Conservation (phyloP, 2,797 vertebrate genomes). For the Diceros bicornis region DNA sequence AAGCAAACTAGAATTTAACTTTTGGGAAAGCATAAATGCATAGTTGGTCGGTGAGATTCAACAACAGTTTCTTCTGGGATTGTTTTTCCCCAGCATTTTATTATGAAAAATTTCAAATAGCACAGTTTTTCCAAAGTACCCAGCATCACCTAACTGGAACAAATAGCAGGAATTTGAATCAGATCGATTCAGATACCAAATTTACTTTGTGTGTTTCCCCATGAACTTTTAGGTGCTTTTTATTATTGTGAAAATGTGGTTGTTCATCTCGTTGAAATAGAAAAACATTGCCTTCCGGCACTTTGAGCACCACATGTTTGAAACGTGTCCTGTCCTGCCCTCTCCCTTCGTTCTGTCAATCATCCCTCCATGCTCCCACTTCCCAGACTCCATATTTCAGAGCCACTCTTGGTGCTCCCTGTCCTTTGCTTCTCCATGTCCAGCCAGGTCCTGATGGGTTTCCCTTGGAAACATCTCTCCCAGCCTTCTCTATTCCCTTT, state of each 20-base stretch:
- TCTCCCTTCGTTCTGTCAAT: neutral
- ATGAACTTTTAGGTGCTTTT: constrained; percentile 23
- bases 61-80: constrained; percentile 1
- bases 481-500: neutral
- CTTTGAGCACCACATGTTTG: neutral
- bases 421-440: constrained; percentile 26
- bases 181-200: neutral
- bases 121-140: neutral
- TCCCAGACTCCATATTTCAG: neutral
- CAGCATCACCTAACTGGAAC: neutral
- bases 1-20: constrained; percentile 12
- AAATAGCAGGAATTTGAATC: neutral
- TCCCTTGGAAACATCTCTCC: neutral
- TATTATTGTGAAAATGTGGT: neutral
- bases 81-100: neutral
- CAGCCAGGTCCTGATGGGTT: neutral
- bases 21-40: neutral
- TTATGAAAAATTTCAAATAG: constrained; percentile 14
- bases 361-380: neutral
- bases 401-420: neutral
- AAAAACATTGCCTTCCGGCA: neutral
- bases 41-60: constrained; percentile 20
- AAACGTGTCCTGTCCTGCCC: neutral
- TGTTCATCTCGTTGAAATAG: constrained; percentile 1
- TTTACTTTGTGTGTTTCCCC: neutral